Base-by-base conservation (phyloP, 2,797 vertebrate genomes). In the Antrozous pallidus region DNA sequence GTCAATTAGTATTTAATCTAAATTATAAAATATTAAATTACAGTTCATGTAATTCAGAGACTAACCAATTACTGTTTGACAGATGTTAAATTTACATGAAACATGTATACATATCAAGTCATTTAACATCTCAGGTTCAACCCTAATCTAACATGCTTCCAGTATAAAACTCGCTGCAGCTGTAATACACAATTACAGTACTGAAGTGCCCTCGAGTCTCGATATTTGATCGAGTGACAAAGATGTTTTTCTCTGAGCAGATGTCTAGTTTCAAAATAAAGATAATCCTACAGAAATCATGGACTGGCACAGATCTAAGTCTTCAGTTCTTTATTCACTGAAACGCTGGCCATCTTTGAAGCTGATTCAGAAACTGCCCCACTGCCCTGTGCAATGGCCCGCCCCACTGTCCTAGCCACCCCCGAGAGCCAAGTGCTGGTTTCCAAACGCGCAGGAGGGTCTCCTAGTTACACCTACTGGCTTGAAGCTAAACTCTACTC, bases 21-120 rank as follows among this genome's bases (percentile, higher is more conserved):
- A 80, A 90, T 73, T 58, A 86, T 74, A 88, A 85, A 88, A 36
- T 78, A 31, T 67, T 88, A 88, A 38, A 77, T 61, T 65, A 81
- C 16, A 6, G 45, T 17, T 80, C 79, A 18, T 63, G 42, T 90
- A 88, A 61, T 51, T 84, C 0, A 88, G 33, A 73, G 18, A 86
- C 18, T 63, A 88, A 75, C 14, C 6, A 56, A 71, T 71, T 47
- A 73, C 47, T 88, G 17, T 33, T 24, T 45, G 17, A 47, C 13
- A 93, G n/a, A 61, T 74, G 12, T 38, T 74, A 42, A 38, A 74
- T 38, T 88, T 86, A n/a, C 18, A 78, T 17, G 67, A 4, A 92
- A 71, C 70, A 79, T 73, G 3, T 42, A 22, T 56, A 67, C 10
- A 17, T 26, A 38, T 70, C 47, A 93, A 82, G 49, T 71, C 31